phyloP scores from a whole-genome alignment of 2,797 vertebrate genomes.

The Phaenicophaeus curvirostris region DNA sequence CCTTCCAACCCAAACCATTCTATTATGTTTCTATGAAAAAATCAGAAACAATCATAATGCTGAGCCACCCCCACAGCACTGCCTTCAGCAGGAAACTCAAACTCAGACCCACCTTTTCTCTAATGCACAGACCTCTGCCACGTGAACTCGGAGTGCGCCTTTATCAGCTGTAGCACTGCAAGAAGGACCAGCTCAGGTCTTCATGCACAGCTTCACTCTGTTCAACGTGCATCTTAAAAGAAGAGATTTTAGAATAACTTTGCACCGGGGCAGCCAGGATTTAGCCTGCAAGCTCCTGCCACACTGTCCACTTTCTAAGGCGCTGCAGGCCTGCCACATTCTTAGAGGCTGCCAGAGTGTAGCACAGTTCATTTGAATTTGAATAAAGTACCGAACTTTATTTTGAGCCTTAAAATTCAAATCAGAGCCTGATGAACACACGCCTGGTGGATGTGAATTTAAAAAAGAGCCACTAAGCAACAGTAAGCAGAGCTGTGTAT shows the following conservation, averaged over 20 bases:
- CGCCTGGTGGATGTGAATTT: background rate
- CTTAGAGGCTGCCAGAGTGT: background rate
- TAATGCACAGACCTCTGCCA: background rate
- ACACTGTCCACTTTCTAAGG: background rate
- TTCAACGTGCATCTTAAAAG: background rate
- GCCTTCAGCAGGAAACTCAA: background rate
- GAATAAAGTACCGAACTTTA: conserved; percentile 45
- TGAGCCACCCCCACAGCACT: background rate
- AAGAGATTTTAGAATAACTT: background rate
- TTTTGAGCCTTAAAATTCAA: conserved; percentile 52
- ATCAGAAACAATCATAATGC: background rate
- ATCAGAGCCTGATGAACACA: background rate
- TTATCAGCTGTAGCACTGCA: background rate
- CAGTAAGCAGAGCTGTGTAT: background rate
- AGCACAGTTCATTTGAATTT: conserved; percentile 42
- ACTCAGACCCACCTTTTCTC: background rate
- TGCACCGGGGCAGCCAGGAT: background rate
- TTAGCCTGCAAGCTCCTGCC: background rate
- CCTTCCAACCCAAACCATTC: too few relatives aligned
- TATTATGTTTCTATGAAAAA: background rate
- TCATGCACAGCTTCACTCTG: background rate
- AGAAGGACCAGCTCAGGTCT: background rate
- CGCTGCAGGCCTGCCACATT: background rate
- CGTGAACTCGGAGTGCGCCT: background rate
- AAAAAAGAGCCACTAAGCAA: background rate